These are phyloP conservation scores for Platygyra sinensis DNA, from an alignment of 64 coral and sea anemone species.

Conservation along the genomic window DNA sequence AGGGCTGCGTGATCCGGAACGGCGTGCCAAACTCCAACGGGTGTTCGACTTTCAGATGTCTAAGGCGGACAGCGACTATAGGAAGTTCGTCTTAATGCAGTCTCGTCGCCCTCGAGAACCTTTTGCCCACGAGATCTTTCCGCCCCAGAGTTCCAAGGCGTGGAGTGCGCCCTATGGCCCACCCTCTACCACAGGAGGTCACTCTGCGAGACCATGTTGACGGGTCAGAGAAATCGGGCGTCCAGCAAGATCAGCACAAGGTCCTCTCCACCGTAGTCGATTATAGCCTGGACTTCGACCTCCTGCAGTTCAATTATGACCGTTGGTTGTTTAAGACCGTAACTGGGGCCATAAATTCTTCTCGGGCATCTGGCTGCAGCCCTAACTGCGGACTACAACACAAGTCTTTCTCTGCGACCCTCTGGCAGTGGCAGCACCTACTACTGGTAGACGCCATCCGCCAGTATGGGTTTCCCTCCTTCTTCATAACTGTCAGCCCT, in stretches of 20 bases:
- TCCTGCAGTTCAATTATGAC: slow-evolving; percentile 58
- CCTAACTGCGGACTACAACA: slow-evolving; percentile 18
- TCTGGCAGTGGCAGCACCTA: slow-evolving; percentile 55
- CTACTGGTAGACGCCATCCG: slow-evolving; percentile 15
- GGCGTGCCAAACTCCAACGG: no score
- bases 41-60: neutral
- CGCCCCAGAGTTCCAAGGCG: neutral
- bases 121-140: neutral
- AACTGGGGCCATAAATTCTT: slow-evolving; percentile 17
- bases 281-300: neutral
- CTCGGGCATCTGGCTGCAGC: neutral
- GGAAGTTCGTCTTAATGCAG: neutral
- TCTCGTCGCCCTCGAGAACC: no score
- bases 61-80: neutral
- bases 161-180: slow-evolving; percentile 65
- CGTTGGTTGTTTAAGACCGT: slow-evolving; percentile 50
- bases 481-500: slow-evolving; percentile 6
- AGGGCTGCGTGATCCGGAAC: neutral
- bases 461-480: slow-evolving; percentile 18
- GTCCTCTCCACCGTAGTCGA: neutral
- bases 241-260: slow-evolving; percentile 41
- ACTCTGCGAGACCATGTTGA: neutral
- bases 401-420: slow-evolving; percentile 40
- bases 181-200: neutral
- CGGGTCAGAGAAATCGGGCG: neutral